phyloP scores from a whole-genome alignment of 2,888 invertebrate genomes.

The Lochmaea crataegi region DNA sequence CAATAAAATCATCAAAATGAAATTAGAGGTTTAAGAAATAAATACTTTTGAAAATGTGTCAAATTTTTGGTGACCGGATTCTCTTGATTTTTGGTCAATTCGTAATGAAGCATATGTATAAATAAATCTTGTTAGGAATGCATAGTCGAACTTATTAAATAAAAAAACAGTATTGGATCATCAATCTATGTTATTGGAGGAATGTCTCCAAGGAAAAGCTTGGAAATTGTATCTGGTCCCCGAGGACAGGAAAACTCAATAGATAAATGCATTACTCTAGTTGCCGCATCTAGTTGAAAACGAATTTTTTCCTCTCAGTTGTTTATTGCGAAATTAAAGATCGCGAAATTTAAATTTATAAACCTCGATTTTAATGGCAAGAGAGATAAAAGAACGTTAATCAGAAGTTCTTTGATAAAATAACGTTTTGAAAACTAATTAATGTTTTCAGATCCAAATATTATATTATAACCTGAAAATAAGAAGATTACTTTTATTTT shows the following conservation, averaged over 20 bases:
- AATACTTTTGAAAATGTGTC: too few relatives aligned
- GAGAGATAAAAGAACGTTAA: too few relatives aligned
- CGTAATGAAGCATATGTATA: neutral
- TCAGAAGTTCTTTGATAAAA: too few relatives aligned
- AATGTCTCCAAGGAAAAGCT: conserved; percentile 1
- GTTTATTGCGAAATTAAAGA: neutral
- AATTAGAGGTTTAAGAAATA: too few relatives aligned
- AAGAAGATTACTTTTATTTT: too few relatives aligned
- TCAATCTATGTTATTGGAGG: conserved; percentile 14
- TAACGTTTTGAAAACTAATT: too few relatives aligned
- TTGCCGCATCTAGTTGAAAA: neutral
- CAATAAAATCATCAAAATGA: too few relatives aligned
- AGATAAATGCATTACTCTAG: neutral
- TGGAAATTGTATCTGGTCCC: conserved; percentile 14
- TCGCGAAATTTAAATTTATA: neutral
- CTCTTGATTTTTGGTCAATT: too few relatives aligned
- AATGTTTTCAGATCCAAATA: too few relatives aligned
- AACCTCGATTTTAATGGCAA: too few relatives aligned
- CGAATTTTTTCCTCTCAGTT: neutral
- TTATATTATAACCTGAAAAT: too few relatives aligned
- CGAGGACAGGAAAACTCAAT: neutral
- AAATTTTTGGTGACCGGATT: too few relatives aligned
- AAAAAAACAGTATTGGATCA: neutral
- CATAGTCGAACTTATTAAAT: conserved; percentile 1
- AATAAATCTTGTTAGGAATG: neutral